A percentile compares a stretch with the other conserved stretches of the same genome.
Conservation (phyloP, 2,113 vertebrate species). For the Oncorhynchus kisutch region DNA sequence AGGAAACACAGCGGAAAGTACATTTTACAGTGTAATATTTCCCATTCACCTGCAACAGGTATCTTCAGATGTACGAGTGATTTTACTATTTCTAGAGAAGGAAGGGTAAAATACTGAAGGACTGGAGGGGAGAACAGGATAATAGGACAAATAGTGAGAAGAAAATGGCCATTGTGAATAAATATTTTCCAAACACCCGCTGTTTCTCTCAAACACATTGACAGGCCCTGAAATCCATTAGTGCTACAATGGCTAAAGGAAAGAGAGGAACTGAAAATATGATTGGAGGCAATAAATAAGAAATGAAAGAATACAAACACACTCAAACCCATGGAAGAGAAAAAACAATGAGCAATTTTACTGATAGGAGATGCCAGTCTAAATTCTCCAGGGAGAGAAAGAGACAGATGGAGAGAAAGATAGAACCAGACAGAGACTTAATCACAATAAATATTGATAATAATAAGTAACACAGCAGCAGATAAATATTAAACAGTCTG, state of each 20-base stretch:
- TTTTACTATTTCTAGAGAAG: no score
- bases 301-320: conserved; percentile 61
- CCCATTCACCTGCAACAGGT: no score
- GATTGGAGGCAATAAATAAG: conserved; percentile 63
- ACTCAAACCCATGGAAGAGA: conserved; percentile 35
- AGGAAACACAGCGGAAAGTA: no score
- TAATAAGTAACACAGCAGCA: conserved; percentile 65
- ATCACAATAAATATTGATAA: conserved; percentile 80
- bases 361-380: conserved; percentile 55
- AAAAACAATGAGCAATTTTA: conserved; percentile 59
- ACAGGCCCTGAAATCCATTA: conserved; percentile 65
- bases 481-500: conserved; percentile 70
- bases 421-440: conserved; percentile 58
- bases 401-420: conserved; percentile 42
- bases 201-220: background rate
- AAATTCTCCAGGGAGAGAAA: conserved; percentile 49
- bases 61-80: no score
- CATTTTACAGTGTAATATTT: no score
- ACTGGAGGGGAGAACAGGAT: no score
- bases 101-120: no score
- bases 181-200: background rate
- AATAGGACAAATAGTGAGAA: no score
- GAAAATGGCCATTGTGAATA: no score
- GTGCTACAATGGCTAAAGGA: conserved; percentile 58
- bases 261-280: conserved; percentile 38